phyloP scores from a whole-genome alignment of 2,888 invertebrate species.

The Meganola albula region DNA sequence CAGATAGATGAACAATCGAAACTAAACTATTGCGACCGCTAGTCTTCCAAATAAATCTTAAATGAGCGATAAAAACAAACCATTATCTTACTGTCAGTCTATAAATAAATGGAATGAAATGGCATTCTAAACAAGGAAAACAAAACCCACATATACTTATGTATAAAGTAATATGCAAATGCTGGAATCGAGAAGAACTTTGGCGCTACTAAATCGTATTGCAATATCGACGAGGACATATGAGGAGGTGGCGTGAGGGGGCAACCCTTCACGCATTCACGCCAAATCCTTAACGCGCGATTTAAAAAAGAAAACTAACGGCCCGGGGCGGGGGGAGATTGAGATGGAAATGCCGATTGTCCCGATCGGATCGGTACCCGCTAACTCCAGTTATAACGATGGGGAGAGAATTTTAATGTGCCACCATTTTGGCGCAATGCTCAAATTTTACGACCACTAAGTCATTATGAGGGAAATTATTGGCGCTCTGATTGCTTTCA shows the following conservation, averaged over 20 bases:
- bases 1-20: no score
- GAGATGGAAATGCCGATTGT: conserved; percentile 72
- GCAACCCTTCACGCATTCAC: conserved; percentile 73
- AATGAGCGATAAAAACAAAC: no score
- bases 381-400: conserved; percentile 75
- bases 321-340: conserved; percentile 63
- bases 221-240: conserved; percentile 58
- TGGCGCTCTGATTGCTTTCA: conserved; percentile 76
- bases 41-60: no score
- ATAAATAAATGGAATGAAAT: no score
- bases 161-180: conserved; percentile 29
- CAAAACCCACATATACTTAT: conserved; percentile 9
- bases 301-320: conserved; percentile 77
- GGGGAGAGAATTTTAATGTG: conserved; percentile 77
- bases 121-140: background rate
- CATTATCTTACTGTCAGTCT: no score
- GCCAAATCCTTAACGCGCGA: conserved; percentile 76
- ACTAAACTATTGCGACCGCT: no score
- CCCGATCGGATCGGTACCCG: conserved; percentile 54
- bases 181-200: conserved; percentile 27
- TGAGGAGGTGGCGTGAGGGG: conserved; percentile 53
- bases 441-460: conserved; percentile 75
- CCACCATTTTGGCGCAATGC: conserved; percentile 78
- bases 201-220: conserved; percentile 43
- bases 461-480: conserved; percentile 78